phyloP scores from a whole-genome alignment of 2,888 invertebrate species.

The Operophtera brumata region DNA sequence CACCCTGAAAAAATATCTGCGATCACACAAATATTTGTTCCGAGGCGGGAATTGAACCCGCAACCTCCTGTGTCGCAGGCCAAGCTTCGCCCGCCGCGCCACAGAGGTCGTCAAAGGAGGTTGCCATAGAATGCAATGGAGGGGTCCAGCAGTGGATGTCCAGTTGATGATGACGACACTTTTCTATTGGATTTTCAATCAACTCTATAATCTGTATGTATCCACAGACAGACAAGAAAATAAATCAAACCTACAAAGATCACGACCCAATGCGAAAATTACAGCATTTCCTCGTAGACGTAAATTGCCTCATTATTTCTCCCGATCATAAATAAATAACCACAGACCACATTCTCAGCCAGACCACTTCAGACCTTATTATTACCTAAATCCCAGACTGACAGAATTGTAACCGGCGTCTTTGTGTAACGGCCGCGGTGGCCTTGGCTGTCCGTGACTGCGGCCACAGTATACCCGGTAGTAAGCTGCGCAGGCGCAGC shows the following conservation, averaged over 20 bases:
- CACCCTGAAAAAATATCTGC: too few relatives aligned
- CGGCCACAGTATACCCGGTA: slow-evolving; percentile 11
- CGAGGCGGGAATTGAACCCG: too few relatives aligned
- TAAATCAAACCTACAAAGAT: slow-evolving; percentile 18
- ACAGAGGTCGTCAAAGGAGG: too few relatives aligned
- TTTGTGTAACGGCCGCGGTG: slow-evolving; percentile 57
- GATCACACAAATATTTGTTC: too few relatives aligned
- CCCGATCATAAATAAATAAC: slow-evolving; percentile 26
- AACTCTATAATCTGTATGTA: neutral
- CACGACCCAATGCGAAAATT: slow-evolving; percentile 22
- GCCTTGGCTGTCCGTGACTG: slow-evolving; percentile 54
- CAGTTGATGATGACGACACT: too few relatives aligned
- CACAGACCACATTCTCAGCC: slow-evolving; percentile 19
- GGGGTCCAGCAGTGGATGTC: too few relatives aligned
- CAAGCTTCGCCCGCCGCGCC: too few relatives aligned
- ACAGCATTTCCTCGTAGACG: slow-evolving; percentile 22
- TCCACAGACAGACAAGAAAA: neutral
- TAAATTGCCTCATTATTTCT: slow-evolving; percentile 26
- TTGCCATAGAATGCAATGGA: too few relatives aligned
- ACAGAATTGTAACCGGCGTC: slow-evolving; percentile 37
- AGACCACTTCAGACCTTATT: slow-evolving; percentile 17
- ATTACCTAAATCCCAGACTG: slow-evolving; percentile 22
- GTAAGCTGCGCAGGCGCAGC: slow-evolving; percentile 17
- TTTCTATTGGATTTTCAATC: neutral
- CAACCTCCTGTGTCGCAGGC: too few relatives aligned